phyloP scores from a whole-genome alignment of 1,140 invertebrate species.

The Brachionus manjavacas region DNA sequence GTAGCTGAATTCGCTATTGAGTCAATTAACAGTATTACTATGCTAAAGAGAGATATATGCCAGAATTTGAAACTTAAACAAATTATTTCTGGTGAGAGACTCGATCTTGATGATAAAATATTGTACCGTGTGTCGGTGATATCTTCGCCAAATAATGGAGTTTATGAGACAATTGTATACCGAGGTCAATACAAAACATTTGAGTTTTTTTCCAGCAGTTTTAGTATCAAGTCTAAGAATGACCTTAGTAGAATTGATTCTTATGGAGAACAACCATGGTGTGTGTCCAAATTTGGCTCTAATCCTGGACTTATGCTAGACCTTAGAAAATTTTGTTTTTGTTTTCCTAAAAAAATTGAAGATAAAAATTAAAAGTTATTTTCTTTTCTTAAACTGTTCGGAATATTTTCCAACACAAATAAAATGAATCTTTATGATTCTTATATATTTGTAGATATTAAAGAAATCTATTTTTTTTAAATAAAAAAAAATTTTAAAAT shows the following conservation, averaged over 20 bases:
- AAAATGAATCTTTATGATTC: too few relatives aligned
- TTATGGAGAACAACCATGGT: slow-evolving; percentile 62
- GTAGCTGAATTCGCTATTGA: slow-evolving; percentile 62
- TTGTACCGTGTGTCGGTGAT: slow-evolving; percentile 73
- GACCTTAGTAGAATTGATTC: slow-evolving; percentile 81
- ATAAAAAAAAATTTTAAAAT: too few relatives aligned
- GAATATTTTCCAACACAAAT: too few relatives aligned
- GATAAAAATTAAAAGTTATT: neutral
- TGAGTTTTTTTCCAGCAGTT: slow-evolving; percentile 58
- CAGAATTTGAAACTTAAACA: slow-evolving; percentile 61
- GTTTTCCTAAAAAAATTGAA: neutral
- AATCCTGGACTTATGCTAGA: neutral
- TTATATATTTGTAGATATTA: too few relatives aligned
- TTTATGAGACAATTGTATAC: slow-evolving; percentile 70
- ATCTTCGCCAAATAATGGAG: slow-evolving; percentile 69
- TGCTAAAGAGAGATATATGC: slow-evolving; percentile 64
- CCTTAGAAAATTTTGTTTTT: slow-evolving; percentile 34
- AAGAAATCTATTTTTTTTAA: too few relatives aligned
- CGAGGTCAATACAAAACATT: slow-evolving; percentile 59
- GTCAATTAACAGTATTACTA: slow-evolving; percentile 65
- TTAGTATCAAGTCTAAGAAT: slow-evolving; percentile 64
- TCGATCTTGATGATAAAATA: slow-evolving; percentile 63
- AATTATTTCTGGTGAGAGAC: slow-evolving; percentile 66
- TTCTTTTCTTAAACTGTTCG: too few relatives aligned
- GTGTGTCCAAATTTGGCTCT: neutral